Evolutionary conservation across 1,140 invertebrate genomes (phyloP).

Genomic region (Heliconius nattereri): DNA sequence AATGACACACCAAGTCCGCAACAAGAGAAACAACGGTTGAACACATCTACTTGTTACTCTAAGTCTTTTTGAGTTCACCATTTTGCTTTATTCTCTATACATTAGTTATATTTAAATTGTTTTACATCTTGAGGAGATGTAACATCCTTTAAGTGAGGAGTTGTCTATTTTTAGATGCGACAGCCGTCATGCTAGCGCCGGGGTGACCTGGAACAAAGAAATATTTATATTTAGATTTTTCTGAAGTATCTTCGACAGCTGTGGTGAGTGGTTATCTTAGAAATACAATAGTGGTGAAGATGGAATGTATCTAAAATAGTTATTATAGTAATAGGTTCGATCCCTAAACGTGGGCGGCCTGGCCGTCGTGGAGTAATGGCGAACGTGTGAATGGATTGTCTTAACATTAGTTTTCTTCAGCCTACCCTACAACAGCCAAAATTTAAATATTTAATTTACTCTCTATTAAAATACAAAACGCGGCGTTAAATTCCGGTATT

Average conservation of each 20-base stretch:
- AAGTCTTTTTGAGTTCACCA: constrained; percentile 59
- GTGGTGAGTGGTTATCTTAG: background rate
- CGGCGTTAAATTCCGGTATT: too few species aligned
- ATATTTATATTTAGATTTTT: constrained; percentile 1
- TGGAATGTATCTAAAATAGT: too few species aligned
- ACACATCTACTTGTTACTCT: constrained; percentile 64
- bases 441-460: too few species aligned
- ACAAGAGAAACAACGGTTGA: constrained; percentile 63
- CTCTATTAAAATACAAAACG: too few species aligned
- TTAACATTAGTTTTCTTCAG: too few species aligned
- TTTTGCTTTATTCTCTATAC: constrained; percentile 43
- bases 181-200: constrained; percentile 53
- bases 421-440: too few species aligned
- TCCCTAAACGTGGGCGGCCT: too few species aligned
- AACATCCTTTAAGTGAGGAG: constrained; percentile 52
- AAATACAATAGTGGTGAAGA: too few species aligned
- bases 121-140: constrained; percentile 61
- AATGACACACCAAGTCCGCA: constrained; percentile 64
- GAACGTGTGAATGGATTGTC: too few species aligned
- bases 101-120: constrained; percentile 16
- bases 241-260: background rate
- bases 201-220: constrained; percentile 45
- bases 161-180: constrained; percentile 50
- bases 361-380: too few species aligned
- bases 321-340: too few species aligned